phyloP scores from a whole-genome alignment of 2,797 vertebrate species.

The Monodelphis domestica region DNA sequence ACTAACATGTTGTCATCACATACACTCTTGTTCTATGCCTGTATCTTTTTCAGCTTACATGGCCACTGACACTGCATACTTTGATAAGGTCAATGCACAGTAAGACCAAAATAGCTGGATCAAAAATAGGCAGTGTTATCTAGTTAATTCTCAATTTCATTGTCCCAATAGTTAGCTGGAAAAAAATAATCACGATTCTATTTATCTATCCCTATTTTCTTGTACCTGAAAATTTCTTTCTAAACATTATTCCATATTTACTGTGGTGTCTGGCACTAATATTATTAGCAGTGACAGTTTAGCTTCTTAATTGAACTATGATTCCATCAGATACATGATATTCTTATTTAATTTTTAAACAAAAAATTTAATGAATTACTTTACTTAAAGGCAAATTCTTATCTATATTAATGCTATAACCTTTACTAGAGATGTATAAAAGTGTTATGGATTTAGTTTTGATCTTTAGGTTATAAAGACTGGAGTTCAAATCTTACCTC shows the following conservation, averaged over 20 bases:
- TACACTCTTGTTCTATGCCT: conserved; percentile 3
- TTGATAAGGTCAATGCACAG: conserved; percentile 9
- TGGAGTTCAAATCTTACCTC: neutral
- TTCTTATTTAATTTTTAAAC: conserved; percentile 40
- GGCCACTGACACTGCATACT: neutral
- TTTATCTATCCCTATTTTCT: neutral
- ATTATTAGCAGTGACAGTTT: neutral
- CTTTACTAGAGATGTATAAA: neutral
- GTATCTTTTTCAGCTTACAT: neutral
- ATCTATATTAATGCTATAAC: neutral
- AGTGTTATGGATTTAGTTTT: neutral
- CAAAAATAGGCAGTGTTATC: neutral
- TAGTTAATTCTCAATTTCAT: conserved; percentile 5
- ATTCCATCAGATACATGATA: conserved; percentile 9
- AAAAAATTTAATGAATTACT: conserved; percentile 9
- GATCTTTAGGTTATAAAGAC: neutral
- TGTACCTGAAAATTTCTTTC: conserved; percentile 1
- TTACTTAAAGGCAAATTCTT: neutral
- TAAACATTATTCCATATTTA: neutral
- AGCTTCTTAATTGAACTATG: conserved; percentile 11
- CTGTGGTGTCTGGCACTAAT: neutral
- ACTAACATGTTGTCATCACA: conserved; percentile 37
- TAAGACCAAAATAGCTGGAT: conserved; percentile 1
- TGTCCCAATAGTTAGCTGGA: neutral
- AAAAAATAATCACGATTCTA: neutral